Evolutionary conservation across 2,888 invertebrate genomes (phyloP).

Genomic region (Apodemia hepburni): DNA sequence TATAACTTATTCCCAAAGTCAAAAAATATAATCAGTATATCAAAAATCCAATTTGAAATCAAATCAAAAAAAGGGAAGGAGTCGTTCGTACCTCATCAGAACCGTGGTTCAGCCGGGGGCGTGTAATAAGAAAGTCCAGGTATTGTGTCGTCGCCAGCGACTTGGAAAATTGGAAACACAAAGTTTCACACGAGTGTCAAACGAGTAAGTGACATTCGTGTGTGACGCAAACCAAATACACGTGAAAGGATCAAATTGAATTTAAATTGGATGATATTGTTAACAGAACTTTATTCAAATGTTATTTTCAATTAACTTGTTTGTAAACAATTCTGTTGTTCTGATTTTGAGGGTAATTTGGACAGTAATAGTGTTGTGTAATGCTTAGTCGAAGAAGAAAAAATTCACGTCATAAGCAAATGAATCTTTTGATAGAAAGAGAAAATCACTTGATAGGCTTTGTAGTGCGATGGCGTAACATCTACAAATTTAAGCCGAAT

Average conservation of each 20-base stretch:
- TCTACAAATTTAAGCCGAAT: too few relatives aligned
- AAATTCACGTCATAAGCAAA: too few relatives aligned
- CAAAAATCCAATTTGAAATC: neutral
- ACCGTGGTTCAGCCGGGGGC: conserved; percentile 6
- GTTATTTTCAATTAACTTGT: conserved; percentile 3
- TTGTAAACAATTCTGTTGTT: neutral
- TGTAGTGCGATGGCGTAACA: too few relatives aligned
- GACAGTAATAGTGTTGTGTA: too few relatives aligned
- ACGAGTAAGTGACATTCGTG: conserved; percentile 9
- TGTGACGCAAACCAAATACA: conserved; percentile 11
- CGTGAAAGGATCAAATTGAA: conserved; percentile 5
- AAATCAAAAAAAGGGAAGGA: neutral
- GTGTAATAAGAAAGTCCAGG: conserved; percentile 11
- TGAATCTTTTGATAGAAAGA: too few relatives aligned
- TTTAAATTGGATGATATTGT: conserved; percentile 10
- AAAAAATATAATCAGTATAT: neutral
- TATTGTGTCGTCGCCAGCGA: conserved; percentile 15
- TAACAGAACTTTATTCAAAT: neutral
- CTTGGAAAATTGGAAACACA: conserved; percentile 14
- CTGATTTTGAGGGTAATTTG: neutral
- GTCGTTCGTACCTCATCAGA: conserved; percentile 1
- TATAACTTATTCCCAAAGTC: neutral
- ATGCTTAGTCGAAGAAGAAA: too few relatives aligned
- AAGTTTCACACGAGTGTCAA: conserved; percentile 13
- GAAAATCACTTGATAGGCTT: too few relatives aligned